Base-by-base conservation (phyloP, 2,113 vertebrate genomes). In the Crotalus helleri region DNA sequence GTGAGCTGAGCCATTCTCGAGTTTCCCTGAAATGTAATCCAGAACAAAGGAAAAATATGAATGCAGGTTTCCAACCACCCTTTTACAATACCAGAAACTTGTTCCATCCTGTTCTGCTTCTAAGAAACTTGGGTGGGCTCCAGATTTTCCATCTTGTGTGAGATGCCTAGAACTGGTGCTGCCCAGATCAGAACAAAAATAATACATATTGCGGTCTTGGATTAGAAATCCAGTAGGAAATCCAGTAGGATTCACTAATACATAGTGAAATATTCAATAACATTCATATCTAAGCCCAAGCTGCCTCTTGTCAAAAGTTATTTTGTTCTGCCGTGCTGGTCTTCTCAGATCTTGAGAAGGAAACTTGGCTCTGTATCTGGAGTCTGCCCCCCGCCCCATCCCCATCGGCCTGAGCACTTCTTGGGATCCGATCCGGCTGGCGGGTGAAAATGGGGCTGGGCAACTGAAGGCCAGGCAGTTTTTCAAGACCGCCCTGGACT, bases 1-100 rank as follows among this genome's bases (percentile, higher is more conserved):
- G 85, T 26, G 29, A 17, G 12, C 39, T 46, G 85, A 91, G 69
- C 92, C 90, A 59, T 44, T 26, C 39, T 44, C 29, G 7, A 33
- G 4, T 57, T 94, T 94, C 86, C 59, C 24, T 90, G 95, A 92
- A 93, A 21, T 2, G 17, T 46, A 54, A n/a, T 8, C 3, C 64
- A 91, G 10, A 93, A 55, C 29, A 6, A 4, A 29, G n/a, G 53
- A 90, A 94, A 94, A 2, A n/a, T n/a, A 15, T 0, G 1, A 29
- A 92, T 92, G 0, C 0, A 55, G 74, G 85, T 0, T 81, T 51
- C 91, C 87, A 15, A 88, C 89, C 91, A 91, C 13, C 15, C 23
- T 55, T 51, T 94, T 89, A 81, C 54, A 87, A 0, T 57, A 89
- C 90, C 89, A 1, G 61, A 8, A 9, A 15, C 23, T 5, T 46